A percentile compares a stretch with the other conserved stretches of the same genome.
These are phyloP conservation scores for Scotopteryx bipunctaria DNA, from an alignment of 2,888 invertebrate species.

Conservation along the genomic window DNA sequence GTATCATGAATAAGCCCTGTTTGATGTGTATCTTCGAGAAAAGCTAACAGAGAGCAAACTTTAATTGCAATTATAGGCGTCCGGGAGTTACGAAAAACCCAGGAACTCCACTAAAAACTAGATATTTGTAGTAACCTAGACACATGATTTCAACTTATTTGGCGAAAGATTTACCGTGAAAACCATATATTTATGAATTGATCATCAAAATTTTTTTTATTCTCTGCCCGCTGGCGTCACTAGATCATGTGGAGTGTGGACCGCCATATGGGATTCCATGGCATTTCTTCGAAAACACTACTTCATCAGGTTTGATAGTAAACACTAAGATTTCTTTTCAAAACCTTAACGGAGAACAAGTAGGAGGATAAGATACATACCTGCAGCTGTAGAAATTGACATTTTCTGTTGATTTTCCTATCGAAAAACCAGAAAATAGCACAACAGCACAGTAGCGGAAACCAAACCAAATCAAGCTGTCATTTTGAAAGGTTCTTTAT, in stretches of 20 bases:
- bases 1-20: conserved; percentile 21
- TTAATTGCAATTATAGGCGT: conserved; percentile 42
- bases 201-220: conserved; percentile 48
- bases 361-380: conserved; percentile 57
- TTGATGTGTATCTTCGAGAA: conserved; percentile 14
- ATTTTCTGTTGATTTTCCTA: conserved; percentile 70
- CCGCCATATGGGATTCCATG: conserved; percentile 84
- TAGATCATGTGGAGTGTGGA: conserved; percentile 81
- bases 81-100: conserved; percentile 61
- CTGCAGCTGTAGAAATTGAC: conserved; percentile 81
- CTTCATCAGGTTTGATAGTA: conserved; percentile 68
- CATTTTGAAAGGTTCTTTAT: conserved; percentile 73
- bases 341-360: conserved; percentile 44
- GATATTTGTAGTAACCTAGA: conserved; percentile 68
- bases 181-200: conserved; percentile 43
- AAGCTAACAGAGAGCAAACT: conserved; percentile 41
- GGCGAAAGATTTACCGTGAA: conserved; percentile 23
- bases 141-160: conserved; percentile 38
- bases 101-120: conserved; percentile 61
- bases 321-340: conserved; percentile 47
- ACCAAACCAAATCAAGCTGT: conserved; percentile 84
- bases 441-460: conserved; percentile 83
- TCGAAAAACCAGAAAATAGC: conserved; percentile 78
- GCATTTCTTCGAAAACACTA: conserved; percentile 80
- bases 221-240: conserved; percentile 72